Percentiles rank a stretch among this genome's conserved stretches.
Evolutionary conservation across 2,888 invertebrate species (phyloP).

Genomic region (Atherix ibis): DNA sequence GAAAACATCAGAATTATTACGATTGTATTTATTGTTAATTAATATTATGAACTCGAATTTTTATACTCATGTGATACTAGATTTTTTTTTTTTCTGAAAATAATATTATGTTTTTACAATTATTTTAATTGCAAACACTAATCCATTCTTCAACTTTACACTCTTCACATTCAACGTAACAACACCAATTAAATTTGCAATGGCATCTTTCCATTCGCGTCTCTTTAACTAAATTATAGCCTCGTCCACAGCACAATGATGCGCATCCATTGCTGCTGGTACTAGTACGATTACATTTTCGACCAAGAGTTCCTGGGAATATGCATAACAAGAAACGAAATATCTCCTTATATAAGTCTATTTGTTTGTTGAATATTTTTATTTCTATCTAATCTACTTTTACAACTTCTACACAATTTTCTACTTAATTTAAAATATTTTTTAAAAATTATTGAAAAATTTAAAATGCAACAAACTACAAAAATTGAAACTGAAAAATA

Average conservation of each 20-base stretch:
- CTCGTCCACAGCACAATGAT: slow-evolving; percentile 77
- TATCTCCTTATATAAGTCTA: not conserved
- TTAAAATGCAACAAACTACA: too few species aligned
- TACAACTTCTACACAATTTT: too few species aligned
- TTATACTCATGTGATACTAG: too few species aligned
- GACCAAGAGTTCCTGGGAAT: slow-evolving; percentile 53
- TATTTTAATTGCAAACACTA: slow-evolving; percentile 68
- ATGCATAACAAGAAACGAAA: slow-evolving; percentile 6
- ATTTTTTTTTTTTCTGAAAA: too few species aligned
- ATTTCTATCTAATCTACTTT: too few species aligned
- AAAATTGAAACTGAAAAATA: too few species aligned
- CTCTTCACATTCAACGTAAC: slow-evolving; percentile 74
- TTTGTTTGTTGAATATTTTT: not conserved
- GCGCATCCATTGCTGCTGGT: slow-evolving; percentile 67
- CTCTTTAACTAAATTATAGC: slow-evolving; percentile 65
- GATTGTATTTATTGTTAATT: too few species aligned
- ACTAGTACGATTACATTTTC: slow-evolving; percentile 59
- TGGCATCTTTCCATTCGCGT: slow-evolving; percentile 65
- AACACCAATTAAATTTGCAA: slow-evolving; percentile 92
- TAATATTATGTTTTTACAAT: too few species aligned
- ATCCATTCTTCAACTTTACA: slow-evolving; percentile 79
- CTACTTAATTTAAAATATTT: too few species aligned
- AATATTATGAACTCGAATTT: too few species aligned
- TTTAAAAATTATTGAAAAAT: too few species aligned
- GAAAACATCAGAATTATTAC: too few species aligned